Evolutionary conservation across 1,140 invertebrate genomes (phyloP).

Genomic region (Philopotamus ludificatus): DNA sequence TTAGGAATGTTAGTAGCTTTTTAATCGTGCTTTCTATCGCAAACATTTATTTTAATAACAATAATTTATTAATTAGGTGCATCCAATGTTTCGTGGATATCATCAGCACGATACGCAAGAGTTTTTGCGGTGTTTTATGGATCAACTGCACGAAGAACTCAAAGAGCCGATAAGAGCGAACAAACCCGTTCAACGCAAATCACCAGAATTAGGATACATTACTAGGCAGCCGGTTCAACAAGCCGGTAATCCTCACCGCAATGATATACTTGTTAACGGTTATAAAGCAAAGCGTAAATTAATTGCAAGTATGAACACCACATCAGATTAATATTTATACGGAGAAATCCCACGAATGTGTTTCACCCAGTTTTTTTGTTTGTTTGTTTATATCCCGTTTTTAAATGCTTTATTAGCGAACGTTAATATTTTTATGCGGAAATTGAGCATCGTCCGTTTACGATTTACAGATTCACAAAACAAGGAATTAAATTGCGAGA

Average conservation of each 20-base stretch:
- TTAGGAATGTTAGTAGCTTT: slow-evolving; percentile 64
- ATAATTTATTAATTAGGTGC: slow-evolving; percentile 58
- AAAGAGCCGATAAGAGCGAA: slow-evolving; percentile 60
- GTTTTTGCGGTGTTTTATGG: slow-evolving; percentile 96
- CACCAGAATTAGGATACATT: slow-evolving; percentile 11
- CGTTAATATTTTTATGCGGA: too few species aligned
- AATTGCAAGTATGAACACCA: too few species aligned
- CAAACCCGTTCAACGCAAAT: neutral
- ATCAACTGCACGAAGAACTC: slow-evolving; percentile 94
- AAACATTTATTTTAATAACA: neutral
- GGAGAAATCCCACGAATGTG: too few species aligned
- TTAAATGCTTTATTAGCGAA: too few species aligned
- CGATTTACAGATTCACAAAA: neutral
- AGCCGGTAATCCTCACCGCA: too few species aligned
- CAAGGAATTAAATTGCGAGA: slow-evolving; percentile 7
- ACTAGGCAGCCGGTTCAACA: slow-evolving; percentile 25
- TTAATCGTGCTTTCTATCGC: neutral
- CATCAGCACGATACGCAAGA: slow-evolving; percentile 95
- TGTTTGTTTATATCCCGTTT: too few species aligned
- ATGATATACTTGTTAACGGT: too few species aligned
- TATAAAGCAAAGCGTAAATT: too few species aligned
- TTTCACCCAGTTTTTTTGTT: too few species aligned
- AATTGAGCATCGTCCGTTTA: too few species aligned
- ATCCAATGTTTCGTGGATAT: slow-evolving; percentile 93
- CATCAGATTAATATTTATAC: too few species aligned